Evolutionary conservation across 2,888 invertebrate genomes (phyloP), one percentile per base, ranked within the genome.

Genomic region (Agrotis puta): DNA sequence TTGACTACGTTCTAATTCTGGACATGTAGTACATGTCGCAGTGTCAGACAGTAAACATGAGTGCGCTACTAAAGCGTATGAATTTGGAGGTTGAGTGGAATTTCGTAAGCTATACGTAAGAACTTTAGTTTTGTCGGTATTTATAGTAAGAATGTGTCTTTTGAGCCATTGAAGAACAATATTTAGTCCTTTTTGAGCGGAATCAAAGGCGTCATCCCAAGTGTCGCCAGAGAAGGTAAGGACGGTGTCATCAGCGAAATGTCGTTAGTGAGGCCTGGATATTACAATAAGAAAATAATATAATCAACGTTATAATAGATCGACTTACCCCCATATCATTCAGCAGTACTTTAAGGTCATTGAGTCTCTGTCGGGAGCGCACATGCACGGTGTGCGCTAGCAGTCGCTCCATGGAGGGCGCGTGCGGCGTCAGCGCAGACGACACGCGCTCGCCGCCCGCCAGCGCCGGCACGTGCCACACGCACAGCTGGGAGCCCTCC

Each of bases 331-430:
- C 94, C 90, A 98, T 96, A 48, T 97, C 97, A 85, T 97, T 97
- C 63, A 98, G 94, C 88, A 98, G 97, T 79, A 98, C 97, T 91
- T 98, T 98, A 47, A 99, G 97, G 89, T 99, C 98, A 51, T 97
- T 97, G 18, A 99, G 96, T 56, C 99, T 97, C 80, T 98, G 98
- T 66, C 98, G 97, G 0, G 99, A 98, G 83, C 99, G 97, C 69
- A 99, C 98, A 90, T 99, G 99, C 84, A 99, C 99, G 0, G 99
- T 99, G 91, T 99, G 99, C 9, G 99, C 99, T 50, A 99, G 96
- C 65, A 99, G 96, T 50, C 99, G 97, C 95, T 99, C 99, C 97
- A 99, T 98, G 7, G 99, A 99, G n/a, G 99, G 96, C 88, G 98
- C 97, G 93, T 99, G 99, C 33, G 98, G 98, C 84, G 98, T 97